Conservation (phyloP, 2,888 invertebrate genomes). For the Dinocampus coccinellae region DNA sequence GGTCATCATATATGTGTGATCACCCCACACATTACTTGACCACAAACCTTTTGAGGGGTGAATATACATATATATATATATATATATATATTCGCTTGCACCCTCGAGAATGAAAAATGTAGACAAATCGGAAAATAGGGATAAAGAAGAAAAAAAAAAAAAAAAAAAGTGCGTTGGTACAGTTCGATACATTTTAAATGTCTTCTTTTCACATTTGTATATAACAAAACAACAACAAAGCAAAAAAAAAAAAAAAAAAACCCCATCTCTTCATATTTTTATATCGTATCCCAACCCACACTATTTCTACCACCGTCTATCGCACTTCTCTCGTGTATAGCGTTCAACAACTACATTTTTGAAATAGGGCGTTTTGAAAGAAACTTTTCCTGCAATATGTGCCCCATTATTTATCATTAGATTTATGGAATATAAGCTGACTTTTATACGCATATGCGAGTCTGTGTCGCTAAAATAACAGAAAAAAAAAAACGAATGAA, state of each 20-base stretch:
- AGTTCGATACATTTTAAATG: conserved; percentile 70
- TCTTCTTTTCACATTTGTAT: conserved; percentile 67
- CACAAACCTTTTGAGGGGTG: conserved; percentile 28
- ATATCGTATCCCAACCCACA: not conserved
- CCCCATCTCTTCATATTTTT: conserved; percentile 19
- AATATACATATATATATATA: conserved; percentile 17
- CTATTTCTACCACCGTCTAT: not conserved
- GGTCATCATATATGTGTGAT: conserved; percentile 6
- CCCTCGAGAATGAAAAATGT: conserved; percentile 64
- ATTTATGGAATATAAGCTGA: conserved; percentile 64
- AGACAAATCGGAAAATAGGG: conserved; percentile 61
- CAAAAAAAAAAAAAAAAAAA: conserved; percentile 24
- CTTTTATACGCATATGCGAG: not conserved
- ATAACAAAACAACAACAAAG: conserved; percentile 38
- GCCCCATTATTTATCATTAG: conserved; percentile 68
- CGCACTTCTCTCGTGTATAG: too few species aligned
- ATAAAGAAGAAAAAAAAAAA: not conserved
- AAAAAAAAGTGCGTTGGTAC: conserved; percentile 64
- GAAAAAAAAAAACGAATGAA: conserved; percentile 28
- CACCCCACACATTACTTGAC: conserved; percentile 18
- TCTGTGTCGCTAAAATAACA: conserved; percentile 47
- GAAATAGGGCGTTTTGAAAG: conserved; percentile 3
- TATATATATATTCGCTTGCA: not conserved
- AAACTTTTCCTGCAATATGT: conserved; percentile 54
- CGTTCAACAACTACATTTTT: not conserved